Base-by-base conservation (phyloP, 1,140 invertebrate species). In the Bradysia coprophila region DNA sequence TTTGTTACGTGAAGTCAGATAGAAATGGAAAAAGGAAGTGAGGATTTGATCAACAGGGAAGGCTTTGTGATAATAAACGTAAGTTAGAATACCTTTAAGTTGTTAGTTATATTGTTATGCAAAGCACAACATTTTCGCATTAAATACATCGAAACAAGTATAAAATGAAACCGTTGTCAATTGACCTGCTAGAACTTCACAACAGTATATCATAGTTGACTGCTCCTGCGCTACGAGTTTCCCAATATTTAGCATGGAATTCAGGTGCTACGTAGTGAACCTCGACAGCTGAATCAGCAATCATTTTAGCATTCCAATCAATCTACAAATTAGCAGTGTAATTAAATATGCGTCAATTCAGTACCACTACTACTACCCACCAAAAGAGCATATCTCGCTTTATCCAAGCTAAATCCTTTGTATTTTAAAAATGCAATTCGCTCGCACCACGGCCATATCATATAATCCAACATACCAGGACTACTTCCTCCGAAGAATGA, bases 391-490 rank as follows among this genome's bases (percentile, higher is more conserved):
- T 59, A 64, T 24, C 57, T 58, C 2, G 45, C 42, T 40, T 54
- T 48, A 46, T 60, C 57, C 23, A 49, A 52, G 43, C 55, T 48
- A 31, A 58, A 60, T 19, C 59, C 49, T 20, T 49, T 50, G 21
- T 57, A 59, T 32, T 57, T 52, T 1, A 60, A 42, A 10, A 55
- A 54, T 1, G 49, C 50, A n/a, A 52, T 49, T 38, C 81, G 69
- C 57, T 91, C 85, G 49, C 81, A 78, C 81, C 81, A 89, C 2
- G 86, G 85, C 85, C 85, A 90, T 43, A 89, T 81, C 82, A 89
- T 88, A 43, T 83, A 80, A 56, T 90, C 85, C 24, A 39, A 39
- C 19, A 83, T 83, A n/a, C 81, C 81, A 4, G 83, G 81, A 43
- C 71, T 61, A 9, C 59, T 51, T 33, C 82, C 81, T 46, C 68